Base-by-base conservation (phyloP, 2,888 invertebrate genomes). In the Ophion costatus region DNA sequence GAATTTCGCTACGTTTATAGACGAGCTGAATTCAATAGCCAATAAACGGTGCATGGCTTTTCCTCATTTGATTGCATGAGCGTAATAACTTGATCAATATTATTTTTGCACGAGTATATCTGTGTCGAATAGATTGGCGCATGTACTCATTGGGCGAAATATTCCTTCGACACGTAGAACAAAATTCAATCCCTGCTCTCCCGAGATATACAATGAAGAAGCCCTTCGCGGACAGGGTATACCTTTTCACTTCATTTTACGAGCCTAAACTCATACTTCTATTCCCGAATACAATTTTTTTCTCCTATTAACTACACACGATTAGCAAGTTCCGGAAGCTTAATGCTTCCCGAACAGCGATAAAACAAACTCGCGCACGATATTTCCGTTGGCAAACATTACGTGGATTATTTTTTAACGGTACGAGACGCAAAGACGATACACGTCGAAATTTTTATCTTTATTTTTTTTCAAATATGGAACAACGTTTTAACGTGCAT, bases 1-100 rank as follows among this genome's bases (percentile, higher is more conserved):
- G 24, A 61, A 61, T 59, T 29, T 59, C 38, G 56, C 57, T 33
- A 66, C 76, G 76, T 14, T 66, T 76, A 14, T 17, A 22, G 20
- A 6, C 51, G 38, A 33, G 22, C 33, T 64, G 29, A 56, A 66
- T 66, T 7, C 29, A 24, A 61, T 42, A 42, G 56, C 24, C 10
- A 5, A 24, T 71, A 29, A 71, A 71, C 29, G 29, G 56, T 24
- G 14, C 51, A 29, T 70, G 70, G 51, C 51, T 70, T 20, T n/a
- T 45, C 56, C 51, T 33, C 57, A 7, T 57, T 59, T 59, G 24
- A 73, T 17, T 42, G 73, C 61, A 61, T 42, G 42, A 73, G 61
- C 22, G 42, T 24, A 59, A 38, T 14, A n/a, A 42, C 38, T 57
- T 10, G 24, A 5, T 33, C 45, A n/a, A n/a, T 61, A 24, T 63